These are phyloP conservation scores for Aleiodes sp. DNA, from an alignment of 1,140 invertebrate genomes.

Conservation along the genomic window DNA sequence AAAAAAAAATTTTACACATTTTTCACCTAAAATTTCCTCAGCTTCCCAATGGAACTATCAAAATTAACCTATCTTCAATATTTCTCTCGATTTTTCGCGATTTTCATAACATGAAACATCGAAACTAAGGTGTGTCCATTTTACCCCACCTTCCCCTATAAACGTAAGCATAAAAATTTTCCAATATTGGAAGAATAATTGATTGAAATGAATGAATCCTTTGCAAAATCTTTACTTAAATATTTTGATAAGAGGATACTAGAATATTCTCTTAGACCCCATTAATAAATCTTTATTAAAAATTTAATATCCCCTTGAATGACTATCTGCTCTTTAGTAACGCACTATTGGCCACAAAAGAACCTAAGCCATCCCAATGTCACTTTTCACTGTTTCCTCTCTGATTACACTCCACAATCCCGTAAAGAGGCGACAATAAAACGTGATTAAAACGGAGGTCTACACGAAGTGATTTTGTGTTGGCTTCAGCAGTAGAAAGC, in stretches of 20 bases:
- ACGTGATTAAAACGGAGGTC: slow-evolving; percentile 3
- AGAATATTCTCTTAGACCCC: neutral
- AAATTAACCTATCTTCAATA: too few relatives aligned
- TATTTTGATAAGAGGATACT: too few relatives aligned
- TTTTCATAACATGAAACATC: too few relatives aligned
- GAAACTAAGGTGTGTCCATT: too few relatives aligned
- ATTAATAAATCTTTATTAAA: neutral
- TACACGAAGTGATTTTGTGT: slow-evolving; percentile 19
- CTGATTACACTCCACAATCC: neutral
- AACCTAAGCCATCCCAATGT: neutral
- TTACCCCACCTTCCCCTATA: too few relatives aligned
- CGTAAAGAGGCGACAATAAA: slow-evolving; percentile 16
- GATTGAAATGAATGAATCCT: too few relatives aligned
- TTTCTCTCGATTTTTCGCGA: too few relatives aligned
- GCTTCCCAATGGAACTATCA: too few relatives aligned
- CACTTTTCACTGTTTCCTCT: neutral
- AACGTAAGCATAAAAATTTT: too few relatives aligned
- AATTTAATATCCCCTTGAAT: neutral
- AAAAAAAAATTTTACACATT: too few relatives aligned
- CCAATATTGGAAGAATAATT: neutral
- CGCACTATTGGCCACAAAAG: neutral
- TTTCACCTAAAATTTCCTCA: too few relatives aligned
- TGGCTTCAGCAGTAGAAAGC: neutral
- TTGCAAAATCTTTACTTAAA: neutral
- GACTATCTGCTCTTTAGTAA: neutral